Conservation (phyloP, 1,140 invertebrate genomes). For the Xylocopa sonorina region DNA sequence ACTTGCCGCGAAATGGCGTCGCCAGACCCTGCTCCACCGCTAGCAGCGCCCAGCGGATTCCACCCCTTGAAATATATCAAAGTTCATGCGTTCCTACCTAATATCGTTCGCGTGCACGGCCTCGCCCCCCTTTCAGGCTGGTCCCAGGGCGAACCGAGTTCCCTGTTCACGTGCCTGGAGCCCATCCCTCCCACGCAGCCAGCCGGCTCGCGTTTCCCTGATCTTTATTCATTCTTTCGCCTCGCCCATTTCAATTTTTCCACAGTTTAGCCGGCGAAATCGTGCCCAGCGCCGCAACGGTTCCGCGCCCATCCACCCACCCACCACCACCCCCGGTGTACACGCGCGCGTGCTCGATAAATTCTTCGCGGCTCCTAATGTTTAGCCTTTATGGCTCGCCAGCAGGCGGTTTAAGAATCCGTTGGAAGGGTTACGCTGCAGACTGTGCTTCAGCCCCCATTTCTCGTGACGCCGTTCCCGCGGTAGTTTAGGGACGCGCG, state of each 20-base stretch:
- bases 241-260: conserved; percentile 81
- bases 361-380: conserved; percentile 48
- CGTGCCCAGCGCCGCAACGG: conserved; percentile 45
- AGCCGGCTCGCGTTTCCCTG: conserved; percentile 55
- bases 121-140: conserved; percentile 40
- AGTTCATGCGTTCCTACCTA: conserved; percentile 82
- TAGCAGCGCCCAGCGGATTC: conserved; percentile 19
- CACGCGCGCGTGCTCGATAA: conserved; percentile 54
- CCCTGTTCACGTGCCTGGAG: conserved; percentile 64
- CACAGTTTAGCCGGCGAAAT: conserved; percentile 76
- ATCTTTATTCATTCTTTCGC: conserved; percentile 81
- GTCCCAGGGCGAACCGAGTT: conserved; percentile 52
- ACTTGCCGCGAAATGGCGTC: conserved; percentile 81
- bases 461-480: not conserved
- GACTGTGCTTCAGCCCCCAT: not conserved
- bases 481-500: not conserved
- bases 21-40: conserved; percentile 45
- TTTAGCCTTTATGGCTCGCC: conserved; percentile 42
- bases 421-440: conserved; percentile 9
- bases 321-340: too few relatives aligned
- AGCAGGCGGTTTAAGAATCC: conserved; percentile 24
- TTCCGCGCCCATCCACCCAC: conserved; percentile 2
- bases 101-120: conserved; percentile 79
- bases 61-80: conserved; percentile 79
- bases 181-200: conserved; percentile 41